Conservation (phyloP, 2,888 invertebrate species). For the Deilephila porcellus region DNA sequence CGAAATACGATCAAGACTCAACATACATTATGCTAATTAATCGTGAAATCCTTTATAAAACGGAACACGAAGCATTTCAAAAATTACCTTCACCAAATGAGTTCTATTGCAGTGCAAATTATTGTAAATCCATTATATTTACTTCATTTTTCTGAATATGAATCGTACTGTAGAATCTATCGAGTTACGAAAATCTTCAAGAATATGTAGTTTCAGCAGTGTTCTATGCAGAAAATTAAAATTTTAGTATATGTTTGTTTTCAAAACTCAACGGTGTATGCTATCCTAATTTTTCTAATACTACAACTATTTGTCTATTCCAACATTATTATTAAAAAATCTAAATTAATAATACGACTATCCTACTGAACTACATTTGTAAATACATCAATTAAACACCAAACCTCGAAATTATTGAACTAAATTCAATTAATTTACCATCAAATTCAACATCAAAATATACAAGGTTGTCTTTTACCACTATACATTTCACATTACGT, state of each 20-base stretch:
- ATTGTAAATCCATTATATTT: neutral
- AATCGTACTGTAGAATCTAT: neutral
- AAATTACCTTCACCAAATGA: neutral
- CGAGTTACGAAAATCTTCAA: constrained; percentile 10
- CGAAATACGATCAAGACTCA: too few species aligned
- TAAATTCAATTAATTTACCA: neutral
- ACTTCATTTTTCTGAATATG: neutral
- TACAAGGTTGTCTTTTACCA: constrained; percentile 21
- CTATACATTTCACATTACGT: constrained; percentile 20
- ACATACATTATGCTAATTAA: too few species aligned
- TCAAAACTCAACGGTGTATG: neutral
- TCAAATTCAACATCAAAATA: constrained; percentile 7
- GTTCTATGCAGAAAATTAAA: constrained; percentile 4
- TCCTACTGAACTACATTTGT: neutral
- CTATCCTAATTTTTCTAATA: neutral
- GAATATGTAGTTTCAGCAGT: neutral
- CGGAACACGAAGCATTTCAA: too few species aligned
- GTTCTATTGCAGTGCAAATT: neutral
- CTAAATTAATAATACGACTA: neutral
- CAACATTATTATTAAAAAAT: neutral
- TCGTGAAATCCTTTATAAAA: too few species aligned
- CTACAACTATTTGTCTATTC: neutral
- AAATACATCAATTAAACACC: neutral
- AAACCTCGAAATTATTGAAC: neutral
- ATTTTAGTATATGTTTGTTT: neutral